These are phyloP conservation scores for Phylloscopus trochilus DNA, from an alignment of 2,113 vertebrate species.

Conservation along the genomic window DNA sequence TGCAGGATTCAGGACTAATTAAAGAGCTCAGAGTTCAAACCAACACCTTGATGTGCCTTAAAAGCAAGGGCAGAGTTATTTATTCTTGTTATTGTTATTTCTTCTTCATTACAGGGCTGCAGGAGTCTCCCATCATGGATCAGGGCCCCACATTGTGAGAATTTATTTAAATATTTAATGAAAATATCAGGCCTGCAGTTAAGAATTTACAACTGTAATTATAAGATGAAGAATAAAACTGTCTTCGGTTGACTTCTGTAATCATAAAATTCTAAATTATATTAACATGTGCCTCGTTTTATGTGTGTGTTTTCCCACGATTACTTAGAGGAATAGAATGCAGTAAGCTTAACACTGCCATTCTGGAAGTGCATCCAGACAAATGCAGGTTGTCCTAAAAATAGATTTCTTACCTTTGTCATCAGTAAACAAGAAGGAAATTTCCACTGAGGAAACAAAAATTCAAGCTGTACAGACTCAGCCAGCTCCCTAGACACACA, in stretches of 20 bases:
- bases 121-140: neutral
- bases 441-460: neutral
- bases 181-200: slow-evolving; percentile 17
- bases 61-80: neutral
- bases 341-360: neutral
- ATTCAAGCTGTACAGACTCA: neutral
- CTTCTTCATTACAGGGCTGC: neutral
- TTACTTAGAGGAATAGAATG: neutral
- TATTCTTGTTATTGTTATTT: neutral
- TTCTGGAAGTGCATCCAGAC: neutral
- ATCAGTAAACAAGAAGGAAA: neutral
- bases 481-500: neutral
- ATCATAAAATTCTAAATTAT: neutral
- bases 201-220: slow-evolving; percentile 20
- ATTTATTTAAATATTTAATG: slow-evolving; percentile 30
- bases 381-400: neutral
- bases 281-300: neutral
- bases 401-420: neutral
- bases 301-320: neutral
- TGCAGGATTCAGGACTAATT: neutral
- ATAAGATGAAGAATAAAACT: slow-evolving; percentile 26
- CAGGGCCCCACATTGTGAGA: neutral
- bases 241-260: neutral
- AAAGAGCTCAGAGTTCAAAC: neutral
- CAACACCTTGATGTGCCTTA: neutral